A percentile compares a stretch with the other conserved stretches of the same genome.
Evolutionary conservation across 2,888 invertebrate genomes (phyloP).

Genomic region (Pollenia amentaria): DNA sequence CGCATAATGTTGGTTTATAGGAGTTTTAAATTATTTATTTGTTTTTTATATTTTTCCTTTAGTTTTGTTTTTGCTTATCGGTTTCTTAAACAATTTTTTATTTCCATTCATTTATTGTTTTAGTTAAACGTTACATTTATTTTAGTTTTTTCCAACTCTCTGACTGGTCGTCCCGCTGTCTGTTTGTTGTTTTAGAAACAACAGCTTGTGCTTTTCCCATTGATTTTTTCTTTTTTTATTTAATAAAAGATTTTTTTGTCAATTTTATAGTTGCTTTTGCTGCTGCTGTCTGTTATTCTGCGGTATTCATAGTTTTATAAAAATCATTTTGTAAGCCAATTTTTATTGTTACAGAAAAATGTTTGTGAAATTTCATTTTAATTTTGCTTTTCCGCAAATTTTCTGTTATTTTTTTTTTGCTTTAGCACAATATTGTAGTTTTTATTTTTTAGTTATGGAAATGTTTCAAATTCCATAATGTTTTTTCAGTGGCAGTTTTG

Average conservation of each 20-base stretch:
- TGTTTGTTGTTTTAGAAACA: constrained; percentile 19
- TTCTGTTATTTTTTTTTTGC: not conserved
- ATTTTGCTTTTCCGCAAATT: constrained; percentile 4
- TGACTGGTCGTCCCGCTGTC: not conserved
- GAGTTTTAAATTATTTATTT: constrained; percentile 32
- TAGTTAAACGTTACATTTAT: constrained; percentile 29
- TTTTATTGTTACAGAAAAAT: constrained; percentile 52
- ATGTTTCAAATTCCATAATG: not conserved
- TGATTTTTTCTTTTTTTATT: constrained; percentile 23
- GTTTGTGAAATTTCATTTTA: constrained; percentile 45
- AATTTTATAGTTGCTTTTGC: not conserved
- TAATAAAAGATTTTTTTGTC: not conserved
- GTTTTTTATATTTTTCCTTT: not conserved
- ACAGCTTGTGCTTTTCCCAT: constrained; percentile 53
- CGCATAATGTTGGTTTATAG: constrained; percentile 71
- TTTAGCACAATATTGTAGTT: not conserved
- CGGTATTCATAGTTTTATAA: constrained; percentile 15
- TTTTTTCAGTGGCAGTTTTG: not conserved
- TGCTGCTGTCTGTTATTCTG: constrained; percentile 33
- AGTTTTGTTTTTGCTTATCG: not conserved
- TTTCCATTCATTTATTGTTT: constrained; percentile 51
- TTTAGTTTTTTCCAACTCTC: constrained; percentile 1
- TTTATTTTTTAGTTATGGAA: not conserved
- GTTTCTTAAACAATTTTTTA: not conserved
- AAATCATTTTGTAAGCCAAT: constrained; percentile 10